phyloP scores from a whole-genome alignment of 1,140 invertebrate species.

The Bombus confusus region DNA sequence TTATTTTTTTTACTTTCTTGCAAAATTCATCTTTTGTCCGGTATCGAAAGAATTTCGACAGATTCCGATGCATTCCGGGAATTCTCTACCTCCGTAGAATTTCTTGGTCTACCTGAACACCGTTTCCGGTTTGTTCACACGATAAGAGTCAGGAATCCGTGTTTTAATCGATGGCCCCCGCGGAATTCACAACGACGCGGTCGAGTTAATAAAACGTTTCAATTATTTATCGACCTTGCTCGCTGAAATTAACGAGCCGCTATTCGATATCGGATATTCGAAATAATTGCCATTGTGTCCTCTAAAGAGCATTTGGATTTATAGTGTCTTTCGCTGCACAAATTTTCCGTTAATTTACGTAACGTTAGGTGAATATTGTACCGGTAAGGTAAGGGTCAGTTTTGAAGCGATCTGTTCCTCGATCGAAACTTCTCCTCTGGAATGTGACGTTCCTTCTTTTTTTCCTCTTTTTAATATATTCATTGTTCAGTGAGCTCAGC shows the following conservation, averaged over 20 bases:
- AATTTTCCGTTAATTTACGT: slow-evolving; percentile 30
- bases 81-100: not conserved
- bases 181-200: not conserved
- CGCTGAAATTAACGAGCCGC: not conserved
- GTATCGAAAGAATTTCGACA: not conserved
- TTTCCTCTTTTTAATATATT: not conserved
- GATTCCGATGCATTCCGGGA: not conserved
- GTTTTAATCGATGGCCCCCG: not conserved
- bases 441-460: slow-evolving; percentile 23
- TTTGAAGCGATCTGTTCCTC: not conserved
- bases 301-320: not conserved
- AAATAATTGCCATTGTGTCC: not conserved
- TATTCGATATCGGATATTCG: not conserved
- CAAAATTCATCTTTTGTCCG: not conserved
- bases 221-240: not conserved
- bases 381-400: slow-evolving; percentile 12
- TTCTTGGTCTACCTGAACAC: not conserved
- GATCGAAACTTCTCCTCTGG: not conserved
- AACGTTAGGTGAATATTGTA: slow-evolving; percentile 28
- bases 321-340: not conserved
- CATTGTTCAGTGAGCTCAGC: no score
- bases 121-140: not conserved
- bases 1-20: not conserved
- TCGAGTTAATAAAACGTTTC: not conserved
- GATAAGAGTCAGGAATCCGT: not conserved